Conservation (phyloP, 2,888 invertebrate species). For the Caenorhabditis angaria region DNA sequence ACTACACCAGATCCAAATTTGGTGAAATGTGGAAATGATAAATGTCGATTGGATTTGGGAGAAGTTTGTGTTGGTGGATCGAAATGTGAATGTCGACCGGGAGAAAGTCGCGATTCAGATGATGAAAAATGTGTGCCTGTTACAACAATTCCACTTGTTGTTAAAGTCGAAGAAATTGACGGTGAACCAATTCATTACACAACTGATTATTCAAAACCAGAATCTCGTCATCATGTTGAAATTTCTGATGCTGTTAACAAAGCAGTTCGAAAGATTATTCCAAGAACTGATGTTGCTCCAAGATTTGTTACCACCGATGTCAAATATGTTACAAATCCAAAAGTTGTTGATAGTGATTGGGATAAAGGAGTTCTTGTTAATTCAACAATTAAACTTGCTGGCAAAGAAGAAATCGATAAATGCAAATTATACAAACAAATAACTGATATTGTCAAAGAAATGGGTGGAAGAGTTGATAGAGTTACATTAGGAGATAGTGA, state of each 20-base stretch:
- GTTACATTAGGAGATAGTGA: slow-evolving; percentile 57
- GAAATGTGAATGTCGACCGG: slow-evolving; percentile 63
- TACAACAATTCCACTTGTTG: slow-evolving; percentile 57
- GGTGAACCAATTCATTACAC: slow-evolving; percentile 58
- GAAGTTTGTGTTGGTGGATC: slow-evolving; percentile 65
- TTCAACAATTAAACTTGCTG: slow-evolving; percentile 52
- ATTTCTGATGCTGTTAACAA: slow-evolving; percentile 49
- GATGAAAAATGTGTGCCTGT: slow-evolving; percentile 56
- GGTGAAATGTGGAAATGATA: slow-evolving; percentile 52
- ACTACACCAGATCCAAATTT: slow-evolving; percentile 54
- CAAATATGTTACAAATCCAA: slow-evolving; percentile 67
- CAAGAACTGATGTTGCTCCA: slow-evolving; percentile 55
- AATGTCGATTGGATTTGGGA: slow-evolving; percentile 50
- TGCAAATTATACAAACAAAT: slow-evolving; percentile 57
- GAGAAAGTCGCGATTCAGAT: slow-evolving; percentile 47
- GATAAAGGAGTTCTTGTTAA: slow-evolving; percentile 66
- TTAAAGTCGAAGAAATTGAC: slow-evolving; percentile 57
- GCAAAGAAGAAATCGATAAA: slow-evolving; percentile 52
- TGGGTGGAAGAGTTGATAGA: slow-evolving; percentile 51
- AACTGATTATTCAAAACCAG: slow-evolving; percentile 63
- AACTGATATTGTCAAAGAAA: slow-evolving; percentile 42
- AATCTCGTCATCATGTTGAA: slow-evolving; percentile 63
- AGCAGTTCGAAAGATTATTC: slow-evolving; percentile 58
- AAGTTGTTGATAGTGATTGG: slow-evolving; percentile 61
- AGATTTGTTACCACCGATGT: slow-evolving; percentile 60